A percentile compares a stretch with the other conserved stretches of the same genome.
phyloP scores from a whole-genome alignment of 1,140 invertebrate species.

The Reticulitermes speratus region DNA sequence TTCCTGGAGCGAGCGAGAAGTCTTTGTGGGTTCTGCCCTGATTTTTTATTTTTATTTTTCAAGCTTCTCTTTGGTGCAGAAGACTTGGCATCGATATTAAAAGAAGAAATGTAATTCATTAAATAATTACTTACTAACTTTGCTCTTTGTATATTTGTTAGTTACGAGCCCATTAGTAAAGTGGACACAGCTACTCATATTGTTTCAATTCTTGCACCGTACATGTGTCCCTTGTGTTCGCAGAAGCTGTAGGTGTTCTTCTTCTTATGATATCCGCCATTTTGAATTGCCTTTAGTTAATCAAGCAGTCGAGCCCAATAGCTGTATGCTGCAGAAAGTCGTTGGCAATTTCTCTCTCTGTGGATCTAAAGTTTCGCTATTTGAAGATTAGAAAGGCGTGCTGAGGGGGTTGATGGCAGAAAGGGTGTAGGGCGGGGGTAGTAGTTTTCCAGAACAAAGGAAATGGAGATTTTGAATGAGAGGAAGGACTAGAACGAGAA shows the following conservation, averaged over 20 bases:
- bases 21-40: too few species aligned
- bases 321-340: slow-evolving; percentile 14
- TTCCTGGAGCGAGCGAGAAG: too few species aligned
- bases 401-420: not conserved
- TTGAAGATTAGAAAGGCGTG: slow-evolving; percentile 24
- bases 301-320: slow-evolving; percentile 23
- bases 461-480: slow-evolving; percentile 29
- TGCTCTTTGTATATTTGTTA: too few species aligned
- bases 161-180: too few species aligned
- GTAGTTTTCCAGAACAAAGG: slow-evolving; percentile 26
- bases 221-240: not conserved
- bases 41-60: too few species aligned
- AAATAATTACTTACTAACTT: too few species aligned
- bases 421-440: not conserved
- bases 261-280: slow-evolving; percentile 20
- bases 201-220: too few species aligned
- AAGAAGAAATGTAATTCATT: too few species aligned
- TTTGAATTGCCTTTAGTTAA: slow-evolving; percentile 28
- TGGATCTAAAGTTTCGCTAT: slow-evolving; percentile 25
- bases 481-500: not conserved
- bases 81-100: too few species aligned
- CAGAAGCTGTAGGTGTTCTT: slow-evolving; percentile 5
- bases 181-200: too few species aligned
- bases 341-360: slow-evolving; percentile 27
- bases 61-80: too few species aligned